phyloP scores from a whole-genome alignment of 1,140 invertebrate species.

The Drosophila paulistorum region DNA sequence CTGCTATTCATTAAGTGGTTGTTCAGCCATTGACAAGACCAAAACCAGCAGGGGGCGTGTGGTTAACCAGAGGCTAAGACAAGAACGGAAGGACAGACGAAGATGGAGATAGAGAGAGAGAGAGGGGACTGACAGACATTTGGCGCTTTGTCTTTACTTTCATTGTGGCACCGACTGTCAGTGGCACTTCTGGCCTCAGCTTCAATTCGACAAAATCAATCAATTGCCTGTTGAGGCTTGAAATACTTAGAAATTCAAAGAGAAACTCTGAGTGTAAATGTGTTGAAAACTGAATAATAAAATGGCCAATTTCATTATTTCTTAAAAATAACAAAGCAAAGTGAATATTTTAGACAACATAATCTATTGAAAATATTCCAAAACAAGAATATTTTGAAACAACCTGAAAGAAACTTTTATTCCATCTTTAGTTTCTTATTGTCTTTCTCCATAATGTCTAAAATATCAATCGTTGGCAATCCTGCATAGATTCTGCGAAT shows the following conservation, averaged over 20 bases:
- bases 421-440: no score
- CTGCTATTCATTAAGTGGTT: constrained; percentile 67
- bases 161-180: constrained; percentile 63
- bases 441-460: no score
- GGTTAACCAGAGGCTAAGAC: constrained; percentile 18
- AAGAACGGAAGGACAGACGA: background rate
- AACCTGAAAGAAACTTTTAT: no score
- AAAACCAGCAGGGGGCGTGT: constrained; percentile 1
- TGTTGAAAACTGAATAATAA: constrained; percentile 27
- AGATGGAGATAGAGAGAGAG: background rate
- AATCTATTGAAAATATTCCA: no score
- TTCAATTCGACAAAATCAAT: constrained; percentile 58
- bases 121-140: constrained; percentile 51
- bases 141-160: constrained; percentile 73
- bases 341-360: background rate
- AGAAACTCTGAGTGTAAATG: constrained; percentile 15
- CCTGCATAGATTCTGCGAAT: no score
- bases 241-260: constrained; percentile 38
- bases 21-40: constrained; percentile 18
- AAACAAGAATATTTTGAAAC: no score
- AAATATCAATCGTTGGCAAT: no score
- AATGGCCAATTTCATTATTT: background rate
- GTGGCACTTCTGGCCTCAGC: constrained; percentile 63
- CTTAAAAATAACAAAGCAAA: background rate
- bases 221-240: constrained; percentile 57